These are phyloP conservation scores for Stichodactyla helianthus DNA, from an alignment of 64 coral and sea anemone genomes.

Conservation along the genomic window DNA sequence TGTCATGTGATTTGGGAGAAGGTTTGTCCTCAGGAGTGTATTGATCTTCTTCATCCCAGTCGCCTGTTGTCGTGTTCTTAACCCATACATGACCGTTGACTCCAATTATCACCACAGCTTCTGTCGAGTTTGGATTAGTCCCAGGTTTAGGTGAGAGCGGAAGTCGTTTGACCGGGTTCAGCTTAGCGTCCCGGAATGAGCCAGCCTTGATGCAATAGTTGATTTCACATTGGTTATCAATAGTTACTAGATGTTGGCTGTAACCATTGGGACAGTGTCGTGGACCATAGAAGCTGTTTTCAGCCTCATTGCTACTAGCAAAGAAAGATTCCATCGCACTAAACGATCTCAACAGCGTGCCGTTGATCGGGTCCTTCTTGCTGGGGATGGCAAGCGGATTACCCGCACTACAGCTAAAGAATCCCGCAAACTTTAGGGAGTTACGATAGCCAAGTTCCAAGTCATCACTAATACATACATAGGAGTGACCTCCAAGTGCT, in stretches of 20 bases:
- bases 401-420: slow-evolving; percentile 70
- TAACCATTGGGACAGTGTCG: slow-evolving; percentile 37
- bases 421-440: slow-evolving; percentile 61
- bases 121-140: slow-evolving; percentile 53
- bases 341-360: neutral
- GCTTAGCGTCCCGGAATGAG: slow-evolving; percentile 5
- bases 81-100: slow-evolving; percentile 68
- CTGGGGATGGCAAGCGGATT: slow-evolving; percentile 49
- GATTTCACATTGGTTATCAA: slow-evolving; percentile 70
- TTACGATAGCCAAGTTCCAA: slow-evolving; percentile 57
- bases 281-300: neutral
- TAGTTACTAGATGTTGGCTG: slow-evolving; percentile 39
- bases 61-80: slow-evolving; percentile 24
- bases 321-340: neutral
- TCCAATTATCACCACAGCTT: slow-evolving; percentile 52
- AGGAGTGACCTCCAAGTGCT: slow-evolving; percentile 51
- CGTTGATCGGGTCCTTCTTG: neutral
- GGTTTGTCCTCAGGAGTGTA: neutral
- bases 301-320: neutral
- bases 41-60: slow-evolving; percentile 13
- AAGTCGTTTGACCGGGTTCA: slow-evolving; percentile 32
- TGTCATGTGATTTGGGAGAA: neutral
- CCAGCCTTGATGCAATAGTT: slow-evolving; percentile 69
- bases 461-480: slow-evolving; percentile 73
- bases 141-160: slow-evolving; percentile 49